Evolutionary conservation across 2,888 invertebrate genomes (phyloP).

Genomic region (Eupithecia subfuscata): DNA sequence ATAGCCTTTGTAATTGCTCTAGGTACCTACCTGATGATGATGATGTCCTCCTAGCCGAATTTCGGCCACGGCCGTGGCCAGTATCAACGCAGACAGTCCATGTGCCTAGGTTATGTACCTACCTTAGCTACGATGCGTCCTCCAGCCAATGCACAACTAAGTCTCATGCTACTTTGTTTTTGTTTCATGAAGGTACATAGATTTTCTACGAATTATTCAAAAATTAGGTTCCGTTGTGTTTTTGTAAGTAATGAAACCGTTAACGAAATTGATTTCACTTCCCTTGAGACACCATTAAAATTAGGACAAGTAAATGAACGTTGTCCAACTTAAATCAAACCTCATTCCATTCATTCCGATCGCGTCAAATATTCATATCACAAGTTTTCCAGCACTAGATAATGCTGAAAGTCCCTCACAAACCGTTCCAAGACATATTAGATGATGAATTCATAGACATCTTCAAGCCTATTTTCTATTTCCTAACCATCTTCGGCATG

Average conservation of each 20-base stretch:
- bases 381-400: conserved; percentile 10
- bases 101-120: too few relatives aligned
- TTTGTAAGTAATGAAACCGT: neutral
- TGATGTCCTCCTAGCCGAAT: neutral
- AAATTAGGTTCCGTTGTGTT: neutral
- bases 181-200: neutral
- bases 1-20: neutral
- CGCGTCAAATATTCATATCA: neutral
- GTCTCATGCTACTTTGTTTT: neutral
- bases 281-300: conserved; percentile 9
- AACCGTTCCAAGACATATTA: conserved; percentile 54
- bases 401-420: conserved; percentile 26
- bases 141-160: neutral
- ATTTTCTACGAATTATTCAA: neutral
- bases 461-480: conserved; percentile 56
- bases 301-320: neutral
- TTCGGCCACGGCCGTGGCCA: neutral
- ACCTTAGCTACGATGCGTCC: neutral
- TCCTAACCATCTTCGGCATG: conserved; percentile 57
- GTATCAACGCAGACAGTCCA: neutral
- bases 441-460: conserved; percentile 62
- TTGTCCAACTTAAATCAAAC: neutral
- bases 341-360: neutral
- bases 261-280: conserved; percentile 9
- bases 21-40: neutral